phyloP scores from a whole-genome alignment of 2,888 invertebrate genomes.

The Orgyia antiqua region DNA sequence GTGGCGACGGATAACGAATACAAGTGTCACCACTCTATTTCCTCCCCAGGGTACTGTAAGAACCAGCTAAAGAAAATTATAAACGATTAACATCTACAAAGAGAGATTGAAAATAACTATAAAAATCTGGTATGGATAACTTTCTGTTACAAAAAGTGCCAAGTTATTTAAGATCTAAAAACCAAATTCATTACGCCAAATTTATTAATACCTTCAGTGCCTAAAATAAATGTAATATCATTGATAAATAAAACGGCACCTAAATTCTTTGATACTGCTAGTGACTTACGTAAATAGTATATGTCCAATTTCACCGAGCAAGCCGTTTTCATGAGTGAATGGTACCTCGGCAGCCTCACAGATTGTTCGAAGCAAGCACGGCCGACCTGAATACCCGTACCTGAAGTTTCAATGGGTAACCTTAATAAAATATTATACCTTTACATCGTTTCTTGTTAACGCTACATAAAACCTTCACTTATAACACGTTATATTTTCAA shows the following conservation, averaged over 20 bases:
- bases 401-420: constrained; percentile 54
- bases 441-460: constrained; percentile 28
- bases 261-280: constrained; percentile 25
- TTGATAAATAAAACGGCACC: constrained; percentile 24
- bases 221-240: constrained; percentile 24
- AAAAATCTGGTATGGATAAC: too few species aligned
- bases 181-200: too few species aligned
- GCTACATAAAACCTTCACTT: constrained; percentile 20
- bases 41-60: too few species aligned
- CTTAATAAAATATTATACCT: constrained; percentile 37
- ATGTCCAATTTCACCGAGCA: constrained; percentile 86
- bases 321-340: constrained; percentile 82
- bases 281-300: constrained; percentile 84
- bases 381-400: constrained; percentile 81
- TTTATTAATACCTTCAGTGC: constrained; percentile 19
- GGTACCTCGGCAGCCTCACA: constrained; percentile 86
- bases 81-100: too few species aligned
- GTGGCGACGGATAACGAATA: too few species aligned
- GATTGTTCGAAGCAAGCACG: constrained; percentile 85
- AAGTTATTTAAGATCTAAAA: too few species aligned
- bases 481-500: constrained; percentile 15
- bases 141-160: too few species aligned
- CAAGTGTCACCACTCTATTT: too few species aligned
- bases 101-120: too few species aligned
- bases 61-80: too few species aligned